phyloP scores from a whole-genome alignment of 2,113 vertebrate genomes.

The Enhydra lutris region DNA sequence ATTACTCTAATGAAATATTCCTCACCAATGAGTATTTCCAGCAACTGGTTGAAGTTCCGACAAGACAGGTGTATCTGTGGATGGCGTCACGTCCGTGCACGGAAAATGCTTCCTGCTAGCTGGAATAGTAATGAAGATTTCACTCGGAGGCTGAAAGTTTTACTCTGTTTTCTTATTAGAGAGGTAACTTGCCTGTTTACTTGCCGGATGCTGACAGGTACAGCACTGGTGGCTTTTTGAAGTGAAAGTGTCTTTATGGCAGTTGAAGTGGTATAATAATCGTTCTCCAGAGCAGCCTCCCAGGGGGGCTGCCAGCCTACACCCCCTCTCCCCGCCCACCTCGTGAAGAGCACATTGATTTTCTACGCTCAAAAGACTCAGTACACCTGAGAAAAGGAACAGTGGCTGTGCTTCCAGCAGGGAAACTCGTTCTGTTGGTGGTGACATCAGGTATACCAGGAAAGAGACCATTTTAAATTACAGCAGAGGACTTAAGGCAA shows the following conservation, averaged over 20 bases:
- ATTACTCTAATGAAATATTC: background rate
- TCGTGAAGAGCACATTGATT: background rate
- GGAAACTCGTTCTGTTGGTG: background rate
- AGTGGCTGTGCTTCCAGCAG: background rate
- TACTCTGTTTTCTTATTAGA: background rate
- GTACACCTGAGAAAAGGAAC: rapidly evolving
- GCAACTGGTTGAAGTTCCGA: background rate
- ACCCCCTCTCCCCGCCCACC: background rate
- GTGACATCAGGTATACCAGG: background rate
- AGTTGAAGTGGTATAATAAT: background rate
- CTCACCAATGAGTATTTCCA: background rate
- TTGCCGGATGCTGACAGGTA: background rate
- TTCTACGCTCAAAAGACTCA: rapidly evolving
- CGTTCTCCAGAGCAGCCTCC: background rate
- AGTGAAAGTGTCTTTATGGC: background rate
- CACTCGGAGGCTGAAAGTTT: background rate
- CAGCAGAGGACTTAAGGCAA: background rate
- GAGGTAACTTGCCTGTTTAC: background rate
- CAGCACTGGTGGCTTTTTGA: background rate
- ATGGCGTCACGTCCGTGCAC: background rate
- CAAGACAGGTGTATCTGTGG: background rate
- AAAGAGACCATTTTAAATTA: background rate
- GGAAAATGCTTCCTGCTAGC: background rate
- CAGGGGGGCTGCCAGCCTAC: background rate
- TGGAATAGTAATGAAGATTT: background rate